A percentile compares a stretch with the other conserved stretches of the same genome.
Evolutionary conservation across 2,888 invertebrate species (phyloP).

Genomic region (Malthinus seriepunctatus): DNA sequence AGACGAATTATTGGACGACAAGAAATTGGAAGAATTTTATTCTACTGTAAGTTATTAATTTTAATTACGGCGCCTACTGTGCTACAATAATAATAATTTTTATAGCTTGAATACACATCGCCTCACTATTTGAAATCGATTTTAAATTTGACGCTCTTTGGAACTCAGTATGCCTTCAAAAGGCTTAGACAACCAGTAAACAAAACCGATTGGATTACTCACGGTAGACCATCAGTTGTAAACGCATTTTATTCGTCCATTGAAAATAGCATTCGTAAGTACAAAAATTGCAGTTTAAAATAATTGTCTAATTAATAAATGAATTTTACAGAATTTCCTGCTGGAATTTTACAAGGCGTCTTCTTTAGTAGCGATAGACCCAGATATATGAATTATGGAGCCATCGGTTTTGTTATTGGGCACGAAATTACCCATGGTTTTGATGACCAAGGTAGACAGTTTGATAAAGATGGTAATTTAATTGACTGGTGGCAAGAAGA

Average conservation of each 20-base stretch:
- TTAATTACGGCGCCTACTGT: background rate
- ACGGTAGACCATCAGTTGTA: slow-evolving; percentile 82
- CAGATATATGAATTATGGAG: slow-evolving; percentile 89
- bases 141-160: slow-evolving; percentile 77
- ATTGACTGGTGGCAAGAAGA: slow-evolving; percentile 90
- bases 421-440: slow-evolving; percentile 93
- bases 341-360: slow-evolving; percentile 89
- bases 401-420: slow-evolving; percentile 89
- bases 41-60: slow-evolving; percentile 59
- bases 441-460: slow-evolving; percentile 89
- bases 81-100: slow-evolving; percentile 18
- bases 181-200: slow-evolving; percentile 78
- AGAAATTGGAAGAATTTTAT: slow-evolving; percentile 80
- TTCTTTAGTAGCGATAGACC: slow-evolving; percentile 90
- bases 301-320: slow-evolving; percentile 1
- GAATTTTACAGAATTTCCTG: slow-evolving; percentile 77
- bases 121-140: slow-evolving; percentile 76
- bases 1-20: slow-evolving; percentile 81
- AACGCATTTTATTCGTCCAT: slow-evolving; percentile 86
- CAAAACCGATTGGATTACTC: slow-evolving; percentile 84
- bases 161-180: slow-evolving; percentile 77
- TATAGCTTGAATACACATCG: slow-evolving; percentile 70
- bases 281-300: background rate
- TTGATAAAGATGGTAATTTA: slow-evolving; percentile 88
- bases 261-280: slow-evolving; percentile 87